Evolutionary conservation across 2,113 vertebrate species (phyloP), one percentile per base, ranked within the genome.

Genomic region (Corythornis madagascariensis): DNA sequence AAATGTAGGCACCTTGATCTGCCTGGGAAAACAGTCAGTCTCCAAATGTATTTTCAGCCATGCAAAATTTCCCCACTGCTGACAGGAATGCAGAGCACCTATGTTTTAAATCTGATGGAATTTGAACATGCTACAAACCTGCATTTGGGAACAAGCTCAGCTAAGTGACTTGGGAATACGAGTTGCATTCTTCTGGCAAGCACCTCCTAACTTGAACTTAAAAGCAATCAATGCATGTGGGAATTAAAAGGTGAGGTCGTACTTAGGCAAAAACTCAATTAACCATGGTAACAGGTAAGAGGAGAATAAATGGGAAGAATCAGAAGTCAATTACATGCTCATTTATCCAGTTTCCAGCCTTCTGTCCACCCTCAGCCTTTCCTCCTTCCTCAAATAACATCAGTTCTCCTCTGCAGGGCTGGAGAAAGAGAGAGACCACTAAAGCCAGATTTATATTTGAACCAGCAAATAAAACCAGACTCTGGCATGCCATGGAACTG

Each of bases 391-490:
- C 75, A 17, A 40, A 45, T 29, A 50, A 4, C 82, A 85, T 17
- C 77, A 4, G 0, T 73, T 89, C 61, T 40, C 71, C 48, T 79
- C 50, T 26, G 45, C 55, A 35, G 40, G 28, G 79, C 31, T 73
- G 79, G 10, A 55, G 40, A 33, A 80, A 83, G 38, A 4, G 10
- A 65, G 64, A 53, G 29, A 29, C 64, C 60, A 25, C 57, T 48
- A 77, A 74, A 67, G 74, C 29, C 15, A 77, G 83, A 89, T 95
- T 95, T 88, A 86, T 92, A 73, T 56, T 40, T 1, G 13, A 91
- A 83, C 28, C 76, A 91, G 61, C 75, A 91, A 56, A 92, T 90
- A 73, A 91, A 95, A 9, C 31, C 28, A 76, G 42, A 11, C 25
- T 80, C 45, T 71, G 64, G 82, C 64, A 63, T 0, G 16, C 40